Base-by-base conservation (phyloP, 2,113 vertebrate species). In the Motacilla tschutschensis region DNA sequence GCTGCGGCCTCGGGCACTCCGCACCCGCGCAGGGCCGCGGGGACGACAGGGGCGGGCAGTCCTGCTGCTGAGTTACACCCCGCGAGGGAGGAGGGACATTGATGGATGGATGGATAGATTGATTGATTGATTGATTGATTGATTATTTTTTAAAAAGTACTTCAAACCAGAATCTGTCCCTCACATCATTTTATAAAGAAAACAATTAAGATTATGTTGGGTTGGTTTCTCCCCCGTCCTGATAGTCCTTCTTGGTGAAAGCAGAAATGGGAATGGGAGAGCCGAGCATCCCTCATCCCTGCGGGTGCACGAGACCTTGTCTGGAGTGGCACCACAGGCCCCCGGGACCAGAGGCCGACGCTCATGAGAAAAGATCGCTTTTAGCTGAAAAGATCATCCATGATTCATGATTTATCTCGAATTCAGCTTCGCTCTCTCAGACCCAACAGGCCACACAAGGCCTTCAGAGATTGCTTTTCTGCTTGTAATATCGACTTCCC, bases 381-480 rank as follows among this genome's bases (percentile, higher is more conserved):
- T 88, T n/a, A 87, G 44, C 75, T 70, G 69, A 55, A 72, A 36
- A 79, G 33, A 89, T 69, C 62, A 47, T 8, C 63, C 80, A 3
- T 66, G 86, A 91, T 81, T 88, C 74, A 92, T 81, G 78, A 76
- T 85, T 85, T 75, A 59, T 63, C 83, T 51, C 51, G 51, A 84
- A 79, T 57, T 77, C 41, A 13, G 28, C 41, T 82, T 63, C 47
- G 3, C 28, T 90, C 7, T 3, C 55, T 74, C 15, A 8, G 57
- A 76, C 78, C 65, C 35, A 59, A 14, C 4, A 51, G 67, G 60
- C 79, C 64, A 35, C 48, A 46, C 57, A 84, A 86, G 90, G 79
- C 93, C 92, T 92, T 90, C 76, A 46, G 81, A 88, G 60, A 90
- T 70, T 77, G 84, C 60, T 88, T 92, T 82, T 48, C 67, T 41